Percentiles rank a stretch among this genome's conserved stretches.
phyloP scores from a whole-genome alignment of 2,797 vertebrate genomes.

The Thalassophryne amazonica region DNA sequence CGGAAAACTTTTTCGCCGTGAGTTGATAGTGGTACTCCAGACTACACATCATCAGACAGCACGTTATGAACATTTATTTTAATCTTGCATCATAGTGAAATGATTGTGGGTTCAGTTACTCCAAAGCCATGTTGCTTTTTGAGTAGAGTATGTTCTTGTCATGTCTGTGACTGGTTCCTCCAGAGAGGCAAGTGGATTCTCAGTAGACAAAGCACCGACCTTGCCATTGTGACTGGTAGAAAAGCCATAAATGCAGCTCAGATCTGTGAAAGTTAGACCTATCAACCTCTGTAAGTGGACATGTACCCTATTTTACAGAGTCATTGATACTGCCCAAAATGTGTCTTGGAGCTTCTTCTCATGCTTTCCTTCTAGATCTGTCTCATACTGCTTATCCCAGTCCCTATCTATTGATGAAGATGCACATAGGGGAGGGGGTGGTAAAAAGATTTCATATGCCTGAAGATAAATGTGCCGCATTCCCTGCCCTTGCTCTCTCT shows the following conservation, averaged over 20 bases:
- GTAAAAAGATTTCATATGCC: conserved; percentile 53
- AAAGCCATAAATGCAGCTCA: conserved; percentile 38
- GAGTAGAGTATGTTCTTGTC: too few relatives aligned
- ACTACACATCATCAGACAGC: too few relatives aligned
- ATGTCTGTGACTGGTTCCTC: too few relatives aligned
- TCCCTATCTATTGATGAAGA: conserved; percentile 49
- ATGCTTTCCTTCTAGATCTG: conserved; percentile 8
- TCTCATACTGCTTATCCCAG: conserved; percentile 30
- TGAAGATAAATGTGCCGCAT: conserved; percentile 49
- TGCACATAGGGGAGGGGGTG: conserved; percentile 32
- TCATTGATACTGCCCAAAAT: conserved; percentile 26
- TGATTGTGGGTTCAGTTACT: too few relatives aligned
- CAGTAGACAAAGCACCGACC: too few relatives aligned
- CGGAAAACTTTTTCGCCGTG: too few relatives aligned
- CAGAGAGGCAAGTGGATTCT: too few relatives aligned
- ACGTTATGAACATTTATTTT: too few relatives aligned
- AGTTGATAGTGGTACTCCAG: too few relatives aligned
- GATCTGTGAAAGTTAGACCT: conserved; percentile 10
- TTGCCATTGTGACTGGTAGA: conserved; percentile 37
- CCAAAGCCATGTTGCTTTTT: too few relatives aligned
- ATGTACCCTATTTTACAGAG: conserved; percentile 4
- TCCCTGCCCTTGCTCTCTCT: conserved; percentile 30
- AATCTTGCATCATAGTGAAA: too few relatives aligned
- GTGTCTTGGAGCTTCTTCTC: conserved; percentile 4
- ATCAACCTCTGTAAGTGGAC: conserved; percentile 10